phyloP scores from a whole-genome alignment of 1,140 invertebrate genomes.

The Harpegnathos saltator region DNA sequence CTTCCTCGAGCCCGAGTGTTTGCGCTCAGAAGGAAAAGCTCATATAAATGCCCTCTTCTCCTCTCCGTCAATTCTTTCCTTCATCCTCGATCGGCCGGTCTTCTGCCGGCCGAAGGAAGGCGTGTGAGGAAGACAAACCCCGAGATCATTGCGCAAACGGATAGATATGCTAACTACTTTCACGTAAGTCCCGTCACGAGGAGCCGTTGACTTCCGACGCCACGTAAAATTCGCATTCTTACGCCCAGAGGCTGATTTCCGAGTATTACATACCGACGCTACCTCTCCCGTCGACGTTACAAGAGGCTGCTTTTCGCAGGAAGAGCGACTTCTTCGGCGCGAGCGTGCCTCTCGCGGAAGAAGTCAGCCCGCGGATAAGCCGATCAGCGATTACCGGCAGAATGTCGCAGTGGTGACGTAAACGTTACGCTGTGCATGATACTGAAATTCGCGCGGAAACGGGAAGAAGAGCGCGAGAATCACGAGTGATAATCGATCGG shows the following conservation, averaged over 20 bases:
- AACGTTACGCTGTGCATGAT: conserved; percentile 16
- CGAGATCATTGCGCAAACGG: conserved; percentile 49
- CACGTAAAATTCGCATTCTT: conserved; percentile 29
- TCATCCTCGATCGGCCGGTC: not conserved
- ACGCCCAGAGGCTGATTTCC: conserved; percentile 6
- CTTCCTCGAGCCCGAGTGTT: too few species aligned
- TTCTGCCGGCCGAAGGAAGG: not conserved
- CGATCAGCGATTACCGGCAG: conserved; percentile 40
- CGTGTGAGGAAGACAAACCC: conserved; percentile 7
- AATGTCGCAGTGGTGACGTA: conserved; percentile 38
- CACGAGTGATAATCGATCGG: not conserved
- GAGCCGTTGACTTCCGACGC: conserved; percentile 26
- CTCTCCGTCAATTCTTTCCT: not conserved
- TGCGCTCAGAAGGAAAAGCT: not conserved
- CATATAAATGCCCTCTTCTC: not conserved
- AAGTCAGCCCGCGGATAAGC: not conserved
- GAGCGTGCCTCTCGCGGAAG: conserved; percentile 1
- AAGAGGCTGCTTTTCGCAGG: not conserved
- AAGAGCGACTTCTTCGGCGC: not conserved
- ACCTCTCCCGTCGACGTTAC: not conserved
- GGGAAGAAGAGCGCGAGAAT: not conserved
- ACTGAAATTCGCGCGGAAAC: conserved; percentile 3
- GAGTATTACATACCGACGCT: not conserved
- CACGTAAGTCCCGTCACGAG: conserved; percentile 14
- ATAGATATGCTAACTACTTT: conserved; percentile 63